Conservation (phyloP, 2,888 invertebrate genomes). For the Andrena bicolor region DNA sequence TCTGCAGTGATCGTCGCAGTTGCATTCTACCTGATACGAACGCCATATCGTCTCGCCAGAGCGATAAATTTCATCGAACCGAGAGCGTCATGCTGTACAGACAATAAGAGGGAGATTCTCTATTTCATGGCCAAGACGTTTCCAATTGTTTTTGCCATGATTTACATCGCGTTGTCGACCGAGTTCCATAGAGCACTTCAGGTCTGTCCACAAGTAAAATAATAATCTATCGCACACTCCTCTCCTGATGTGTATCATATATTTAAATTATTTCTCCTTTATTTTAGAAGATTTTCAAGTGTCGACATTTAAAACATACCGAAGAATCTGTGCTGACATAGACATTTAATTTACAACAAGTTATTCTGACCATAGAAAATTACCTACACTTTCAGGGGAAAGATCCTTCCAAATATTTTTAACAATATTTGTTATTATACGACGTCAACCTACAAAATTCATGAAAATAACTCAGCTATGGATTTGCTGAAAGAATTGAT, state of each 20-base stretch:
- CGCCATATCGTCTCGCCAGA: conserved; percentile 75
- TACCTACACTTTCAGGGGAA: no score
- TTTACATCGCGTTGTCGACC: conserved; percentile 67
- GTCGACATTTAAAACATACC: background rate
- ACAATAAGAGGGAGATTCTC: conserved; percentile 66
- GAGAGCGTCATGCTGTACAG: conserved; percentile 67
- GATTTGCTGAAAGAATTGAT: background rate
- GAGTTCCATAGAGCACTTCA: conserved; percentile 56
- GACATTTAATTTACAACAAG: background rate
- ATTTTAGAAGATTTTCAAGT: conserved; percentile 21
- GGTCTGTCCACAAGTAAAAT: conserved; percentile 40
- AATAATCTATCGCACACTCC: background rate
- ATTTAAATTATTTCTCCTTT: background rate
- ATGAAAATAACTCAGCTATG: no score
- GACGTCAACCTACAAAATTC: no score
- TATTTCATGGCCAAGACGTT: conserved; percentile 75
- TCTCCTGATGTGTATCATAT: no score
- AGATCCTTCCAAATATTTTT: no score
- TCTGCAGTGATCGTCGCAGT: conserved; percentile 72
- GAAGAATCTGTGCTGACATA: background rate
- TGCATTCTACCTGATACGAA: conserved; percentile 74
- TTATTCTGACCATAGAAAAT: background rate
- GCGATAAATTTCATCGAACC: conserved; percentile 71
- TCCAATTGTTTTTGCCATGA: conserved; percentile 69
- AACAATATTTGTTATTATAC: no score